Percentiles rank a stretch among this genome's conserved stretches.
Conservation (phyloP, 2,888 invertebrate species). For the Augochlorella aurata region DNA sequence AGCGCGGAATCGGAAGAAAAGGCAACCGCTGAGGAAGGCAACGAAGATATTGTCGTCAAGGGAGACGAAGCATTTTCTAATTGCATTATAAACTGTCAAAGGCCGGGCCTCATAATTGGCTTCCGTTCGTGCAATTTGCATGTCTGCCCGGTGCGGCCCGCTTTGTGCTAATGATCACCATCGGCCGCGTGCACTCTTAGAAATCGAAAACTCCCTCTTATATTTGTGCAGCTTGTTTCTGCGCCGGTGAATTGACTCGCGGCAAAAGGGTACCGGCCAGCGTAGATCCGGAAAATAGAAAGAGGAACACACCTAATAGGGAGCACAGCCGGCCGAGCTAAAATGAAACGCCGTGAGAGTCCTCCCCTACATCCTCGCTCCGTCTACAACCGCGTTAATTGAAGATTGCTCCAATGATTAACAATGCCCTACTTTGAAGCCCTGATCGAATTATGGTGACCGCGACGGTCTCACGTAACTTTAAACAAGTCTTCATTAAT, state of each 20-base stretch:
- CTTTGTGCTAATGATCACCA: slow-evolving; percentile 63
- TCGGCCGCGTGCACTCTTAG: slow-evolving; percentile 53
- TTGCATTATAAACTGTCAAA: slow-evolving; percentile 67
- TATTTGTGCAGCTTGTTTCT: slow-evolving; percentile 52
- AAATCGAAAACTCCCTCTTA: slow-evolving; percentile 57
- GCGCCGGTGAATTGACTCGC: slow-evolving; percentile 25
- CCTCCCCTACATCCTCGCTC: background rate
- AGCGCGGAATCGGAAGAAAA: slow-evolving; percentile 36
- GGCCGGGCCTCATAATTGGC: slow-evolving; percentile 58
- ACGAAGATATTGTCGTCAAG: slow-evolving; percentile 44
- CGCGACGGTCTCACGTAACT: too few species aligned
- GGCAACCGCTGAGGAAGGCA: slow-evolving; percentile 29
- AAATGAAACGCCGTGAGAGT: slow-evolving; percentile 3
- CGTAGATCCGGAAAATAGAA: slow-evolving; percentile 36
- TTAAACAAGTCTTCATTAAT: too few species aligned
- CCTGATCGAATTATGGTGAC: too few species aligned
- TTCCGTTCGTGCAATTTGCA: slow-evolving; percentile 60
- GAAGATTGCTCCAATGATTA: slow-evolving; percentile 28
- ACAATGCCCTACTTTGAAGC: background rate
- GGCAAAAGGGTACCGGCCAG: slow-evolving; percentile 45
- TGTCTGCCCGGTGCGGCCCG: slow-evolving; percentile 27
- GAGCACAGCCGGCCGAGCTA: slow-evolving; percentile 21
- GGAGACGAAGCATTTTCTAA: slow-evolving; percentile 59
- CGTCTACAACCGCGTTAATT: slow-evolving; percentile 16
- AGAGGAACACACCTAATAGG: slow-evolving; percentile 34